phyloP scores from a whole-genome alignment of 2,888 invertebrate genomes.

The Arctia plantaginis region DNA sequence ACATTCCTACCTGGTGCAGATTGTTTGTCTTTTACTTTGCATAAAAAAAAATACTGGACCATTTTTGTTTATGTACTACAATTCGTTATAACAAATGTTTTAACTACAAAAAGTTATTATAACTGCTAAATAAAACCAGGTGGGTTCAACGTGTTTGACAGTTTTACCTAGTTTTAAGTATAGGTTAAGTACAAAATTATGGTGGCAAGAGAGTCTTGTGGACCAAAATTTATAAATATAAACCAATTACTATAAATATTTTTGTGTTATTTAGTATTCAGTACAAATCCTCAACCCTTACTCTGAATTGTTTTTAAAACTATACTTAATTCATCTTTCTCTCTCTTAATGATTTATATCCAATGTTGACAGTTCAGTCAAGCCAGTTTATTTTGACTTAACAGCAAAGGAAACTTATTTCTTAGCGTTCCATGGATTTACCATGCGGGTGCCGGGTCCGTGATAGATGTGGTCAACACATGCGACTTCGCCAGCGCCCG shows the following conservation, averaged over 20 bases:
- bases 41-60: not conserved
- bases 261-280: constrained; percentile 26
- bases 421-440: too few relatives aligned
- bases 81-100: not conserved
- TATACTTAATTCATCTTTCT: too few relatives aligned
- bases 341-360: too few relatives aligned
- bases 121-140: not conserved
- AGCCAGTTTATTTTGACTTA: too few relatives aligned
- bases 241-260: constrained; percentile 22
- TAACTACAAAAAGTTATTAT: constrained; percentile 23
- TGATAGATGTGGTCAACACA: too few relatives aligned
- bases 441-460: too few relatives aligned
- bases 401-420: too few relatives aligned
- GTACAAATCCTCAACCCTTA: not conserved
- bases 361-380: too few relatives aligned
- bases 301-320: too few relatives aligned
- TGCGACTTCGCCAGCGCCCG: too few relatives aligned
- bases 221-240: constrained; percentile 43
- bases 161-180: constrained; percentile 29
- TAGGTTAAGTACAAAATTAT: constrained; percentile 41
- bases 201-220: constrained; percentile 38
- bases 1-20: not conserved
- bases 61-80: not conserved
- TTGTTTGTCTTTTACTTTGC: not conserved
- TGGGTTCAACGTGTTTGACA: not conserved